Evolutionary conservation across 1,140 invertebrate species (phyloP).

Genomic region (Lepidurus arcticus): DNA sequence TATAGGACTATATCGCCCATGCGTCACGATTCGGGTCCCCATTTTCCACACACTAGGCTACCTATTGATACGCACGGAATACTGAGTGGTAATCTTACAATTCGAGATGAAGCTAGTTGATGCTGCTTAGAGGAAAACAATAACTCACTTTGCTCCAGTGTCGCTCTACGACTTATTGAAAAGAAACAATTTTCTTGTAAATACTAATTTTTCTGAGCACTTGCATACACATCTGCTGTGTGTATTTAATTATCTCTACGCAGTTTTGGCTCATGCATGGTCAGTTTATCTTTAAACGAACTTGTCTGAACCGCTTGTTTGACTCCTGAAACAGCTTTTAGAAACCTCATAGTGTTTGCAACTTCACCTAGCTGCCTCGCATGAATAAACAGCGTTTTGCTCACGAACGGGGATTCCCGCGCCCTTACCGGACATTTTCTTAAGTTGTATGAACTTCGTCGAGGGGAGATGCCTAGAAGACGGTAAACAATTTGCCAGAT

Average conservation of each 20-base stretch:
- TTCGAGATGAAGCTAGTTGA: background rate
- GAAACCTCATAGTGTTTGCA: background rate
- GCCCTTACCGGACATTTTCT: background rate
- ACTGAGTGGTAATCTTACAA: background rate
- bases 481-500: background rate
- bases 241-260: too few species aligned
- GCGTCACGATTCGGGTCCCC: background rate
- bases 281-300: background rate
- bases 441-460: background rate
- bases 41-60: background rate
- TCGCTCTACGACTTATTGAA: background rate
- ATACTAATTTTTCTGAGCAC: too few species aligned
- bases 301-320: background rate
- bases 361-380: background rate
- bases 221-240: too few species aligned
- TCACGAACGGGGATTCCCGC: background rate
- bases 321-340: background rate
- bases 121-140: background rate
- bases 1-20: background rate
- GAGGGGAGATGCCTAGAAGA: background rate
- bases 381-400: background rate
- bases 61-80: slow-evolving; percentile 18
- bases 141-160: background rate
- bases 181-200: background rate
- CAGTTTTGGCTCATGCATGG: background rate